Evolutionary conservation across 2,888 invertebrate genomes (phyloP).

Genomic region (Chymomyza caudatula): DNA sequence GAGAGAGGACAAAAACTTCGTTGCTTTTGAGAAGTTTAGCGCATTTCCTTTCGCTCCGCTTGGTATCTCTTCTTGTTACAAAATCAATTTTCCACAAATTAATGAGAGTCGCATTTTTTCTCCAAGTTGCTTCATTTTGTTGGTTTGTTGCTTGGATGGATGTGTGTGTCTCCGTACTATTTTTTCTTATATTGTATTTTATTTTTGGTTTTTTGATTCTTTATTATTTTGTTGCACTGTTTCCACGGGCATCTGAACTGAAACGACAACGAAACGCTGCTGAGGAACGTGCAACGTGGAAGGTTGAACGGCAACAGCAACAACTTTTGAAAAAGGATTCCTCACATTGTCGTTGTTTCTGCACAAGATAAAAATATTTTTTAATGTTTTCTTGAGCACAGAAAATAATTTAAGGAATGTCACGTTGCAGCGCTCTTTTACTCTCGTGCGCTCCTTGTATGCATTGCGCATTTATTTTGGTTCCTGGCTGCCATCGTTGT

Average conservation of each 20-base stretch:
- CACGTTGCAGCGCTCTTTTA: conserved; percentile 60
- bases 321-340: conserved; percentile 57
- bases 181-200: not conserved
- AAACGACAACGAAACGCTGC: not conserved
- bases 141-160: too few relatives aligned
- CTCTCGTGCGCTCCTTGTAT: conserved; percentile 56
- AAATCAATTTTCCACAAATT: conserved; percentile 60
- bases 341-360: conserved; percentile 49
- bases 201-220: not conserved
- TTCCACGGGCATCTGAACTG: not conserved
- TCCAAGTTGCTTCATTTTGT: conserved; percentile 21
- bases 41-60: conserved; percentile 10
- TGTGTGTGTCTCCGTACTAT: conserved; percentile 2
- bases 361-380: conserved; percentile 69
- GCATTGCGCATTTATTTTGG: conserved; percentile 63
- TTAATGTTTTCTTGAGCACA: conserved; percentile 72
- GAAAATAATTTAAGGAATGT: conserved; percentile 70
- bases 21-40: not conserved
- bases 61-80: conserved; percentile 48
- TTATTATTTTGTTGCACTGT: not conserved
- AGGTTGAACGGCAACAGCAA: conserved; percentile 24
- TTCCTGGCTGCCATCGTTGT: conserved; percentile 35
- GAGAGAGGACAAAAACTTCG: not conserved
- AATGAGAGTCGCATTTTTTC: conserved; percentile 61
- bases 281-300: not conserved